phyloP scores from a whole-genome alignment of 1,140 invertebrate genomes.

The Bombus fervidus region DNA sequence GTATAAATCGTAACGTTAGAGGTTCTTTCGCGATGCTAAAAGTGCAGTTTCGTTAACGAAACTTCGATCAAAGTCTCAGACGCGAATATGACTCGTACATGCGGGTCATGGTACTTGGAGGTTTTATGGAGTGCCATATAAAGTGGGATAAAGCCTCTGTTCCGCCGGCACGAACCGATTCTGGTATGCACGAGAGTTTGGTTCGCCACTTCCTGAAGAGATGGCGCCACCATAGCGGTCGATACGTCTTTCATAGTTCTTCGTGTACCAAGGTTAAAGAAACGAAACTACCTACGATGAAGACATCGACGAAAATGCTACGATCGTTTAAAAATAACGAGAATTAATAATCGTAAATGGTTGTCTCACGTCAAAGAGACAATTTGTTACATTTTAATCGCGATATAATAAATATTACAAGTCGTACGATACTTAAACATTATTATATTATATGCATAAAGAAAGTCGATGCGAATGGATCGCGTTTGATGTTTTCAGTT shows the following conservation, averaged over 20 bases:
- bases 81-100: slow-evolving; percentile 18
- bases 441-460: not conserved
- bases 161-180: slow-evolving; percentile 38
- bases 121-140: slow-evolving; percentile 53
- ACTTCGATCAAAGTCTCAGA: slow-evolving; percentile 32
- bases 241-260: slow-evolving; percentile 22
- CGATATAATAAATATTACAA: slow-evolving; percentile 30
- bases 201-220: slow-evolving; percentile 58
- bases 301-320: not conserved
- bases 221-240: slow-evolving; percentile 70
- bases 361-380: accelerated
- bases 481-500: not conserved
- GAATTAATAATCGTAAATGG: not conserved
- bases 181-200: slow-evolving; percentile 30
- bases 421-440: not conserved
- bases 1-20: not conserved
- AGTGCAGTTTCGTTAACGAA: slow-evolving; percentile 26
- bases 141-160: slow-evolving; percentile 24
- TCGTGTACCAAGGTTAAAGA: not conserved
- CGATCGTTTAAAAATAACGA: not conserved
- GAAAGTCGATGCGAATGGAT: not conserved
- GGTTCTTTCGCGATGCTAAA: not conserved
- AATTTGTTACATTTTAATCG: not conserved
- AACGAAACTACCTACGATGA: not conserved
- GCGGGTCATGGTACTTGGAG: slow-evolving; percentile 38